Percentiles rank a stretch among this genome's conserved stretches.
Conservation (phyloP, 2,113 vertebrate genomes). For the Danio rerio region GRCz12tu NC_133199.1:24622501-24623000, state of each 20-base stretch:
- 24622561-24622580: too few relatives aligned
- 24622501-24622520: too few relatives aligned
- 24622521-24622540: too few relatives aligned
- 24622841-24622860: too few relatives aligned
- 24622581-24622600: not conserved
- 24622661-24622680: constrained; percentile 7
- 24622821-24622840: too few relatives aligned
- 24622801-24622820: too few relatives aligned
- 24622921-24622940: constrained; percentile 87
- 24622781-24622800: too few relatives aligned
- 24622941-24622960: constrained; percentile 92
- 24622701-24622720: not conserved
- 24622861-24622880: not conserved
- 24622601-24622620: not conserved
- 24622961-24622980: constrained; percentile 85
- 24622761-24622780: too few relatives aligned
- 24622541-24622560: too few relatives aligned
- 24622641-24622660: too few relatives aligned
- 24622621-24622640: too few relatives aligned
- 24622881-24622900: constrained; percentile 87
- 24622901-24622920: constrained; percentile 86
- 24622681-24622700: too few relatives aligned
- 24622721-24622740: not conserved
- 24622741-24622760: not conserved
- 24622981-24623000: constrained; percentile 75